These are phyloP conservation scores for Podargus strigoides DNA, from an alignment of 2,797 vertebrate genomes.

Conservation along the genomic window DNA sequence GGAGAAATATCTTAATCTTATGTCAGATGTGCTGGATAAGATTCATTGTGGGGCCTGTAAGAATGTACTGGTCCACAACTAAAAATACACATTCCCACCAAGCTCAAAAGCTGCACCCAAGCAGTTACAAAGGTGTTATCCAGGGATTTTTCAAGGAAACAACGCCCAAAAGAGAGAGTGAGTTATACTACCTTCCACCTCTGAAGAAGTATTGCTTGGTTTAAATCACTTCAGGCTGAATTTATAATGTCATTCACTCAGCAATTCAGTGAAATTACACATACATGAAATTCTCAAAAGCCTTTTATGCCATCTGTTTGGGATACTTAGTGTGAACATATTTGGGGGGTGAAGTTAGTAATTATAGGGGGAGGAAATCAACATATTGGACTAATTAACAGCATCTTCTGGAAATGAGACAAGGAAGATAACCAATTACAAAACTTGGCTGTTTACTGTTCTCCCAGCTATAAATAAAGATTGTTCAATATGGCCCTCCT, in stretches of 20 bases:
- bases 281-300: conserved; percentile 7
- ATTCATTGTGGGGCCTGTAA: not conserved
- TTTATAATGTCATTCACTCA: not conserved
- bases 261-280: conserved; percentile 20
- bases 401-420: conserved; percentile 45
- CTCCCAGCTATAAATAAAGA: conserved; percentile 43
- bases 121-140: not conserved
- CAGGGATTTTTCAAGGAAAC: not conserved
- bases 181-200: not conserved
- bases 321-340: conserved; percentile 20
- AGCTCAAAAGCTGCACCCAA: not conserved
- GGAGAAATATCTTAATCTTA: not conserved
- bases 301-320: conserved; percentile 46
- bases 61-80: not conserved
- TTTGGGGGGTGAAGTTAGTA: conserved; percentile 21
- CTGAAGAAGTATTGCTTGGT: not conserved
- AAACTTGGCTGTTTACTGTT: conserved; percentile 17
- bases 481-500: conserved; percentile 10
- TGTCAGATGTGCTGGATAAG: not conserved
- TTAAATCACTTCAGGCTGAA: not conserved
- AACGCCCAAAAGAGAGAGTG: not conserved
- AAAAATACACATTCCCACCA: not conserved
- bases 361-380: conserved; percentile 33
- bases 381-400: conserved; percentile 60
- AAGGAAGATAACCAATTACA: conserved; percentile 19